Evolutionary conservation across 2,888 invertebrate species (phyloP).

Genomic region (Rhaphigaster nebulosa): DNA sequence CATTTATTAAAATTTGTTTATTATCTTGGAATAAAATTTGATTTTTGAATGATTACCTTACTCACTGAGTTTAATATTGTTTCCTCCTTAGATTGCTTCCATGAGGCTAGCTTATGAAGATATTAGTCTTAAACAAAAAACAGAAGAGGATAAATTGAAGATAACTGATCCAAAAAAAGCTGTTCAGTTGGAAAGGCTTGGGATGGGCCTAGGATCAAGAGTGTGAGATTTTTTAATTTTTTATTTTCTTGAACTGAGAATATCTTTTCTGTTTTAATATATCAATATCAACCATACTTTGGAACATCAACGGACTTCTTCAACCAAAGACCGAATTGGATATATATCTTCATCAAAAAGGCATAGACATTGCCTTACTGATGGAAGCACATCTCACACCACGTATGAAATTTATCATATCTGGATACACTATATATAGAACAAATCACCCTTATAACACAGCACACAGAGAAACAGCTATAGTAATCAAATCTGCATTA

Average conservation of each 20-base stretch:
- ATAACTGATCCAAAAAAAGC: slow-evolving; percentile 85
- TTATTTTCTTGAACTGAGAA: not conserved
- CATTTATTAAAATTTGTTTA: not conserved
- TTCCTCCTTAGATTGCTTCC: slow-evolving; percentile 68
- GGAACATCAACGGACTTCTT: too few species aligned
- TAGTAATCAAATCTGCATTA: too few species aligned
- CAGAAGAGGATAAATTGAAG: slow-evolving; percentile 80
- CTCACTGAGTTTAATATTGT: not conserved
- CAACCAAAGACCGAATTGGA: not conserved
- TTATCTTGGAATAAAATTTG: slow-evolving; percentile 46
- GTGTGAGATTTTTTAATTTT: slow-evolving; percentile 67
- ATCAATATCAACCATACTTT: too few species aligned
- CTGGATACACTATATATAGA: too few species aligned
- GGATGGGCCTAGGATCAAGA: slow-evolving; percentile 84
- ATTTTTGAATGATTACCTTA: not conserved
- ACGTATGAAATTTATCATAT: too few species aligned
- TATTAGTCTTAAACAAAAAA: slow-evolving; percentile 77
- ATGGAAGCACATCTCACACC: too few species aligned
- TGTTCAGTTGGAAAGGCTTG: slow-evolving; percentile 90
- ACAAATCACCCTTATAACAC: too few species aligned
- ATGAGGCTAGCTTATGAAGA: slow-evolving; percentile 82
- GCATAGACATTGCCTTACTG: too few species aligned
- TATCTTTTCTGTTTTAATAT: too few species aligned
- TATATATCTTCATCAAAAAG: too few species aligned
- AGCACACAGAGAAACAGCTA: too few species aligned